phyloP scores from a whole-genome alignment of 2,888 invertebrate species.

The Aspidiotus destructor region DNA sequence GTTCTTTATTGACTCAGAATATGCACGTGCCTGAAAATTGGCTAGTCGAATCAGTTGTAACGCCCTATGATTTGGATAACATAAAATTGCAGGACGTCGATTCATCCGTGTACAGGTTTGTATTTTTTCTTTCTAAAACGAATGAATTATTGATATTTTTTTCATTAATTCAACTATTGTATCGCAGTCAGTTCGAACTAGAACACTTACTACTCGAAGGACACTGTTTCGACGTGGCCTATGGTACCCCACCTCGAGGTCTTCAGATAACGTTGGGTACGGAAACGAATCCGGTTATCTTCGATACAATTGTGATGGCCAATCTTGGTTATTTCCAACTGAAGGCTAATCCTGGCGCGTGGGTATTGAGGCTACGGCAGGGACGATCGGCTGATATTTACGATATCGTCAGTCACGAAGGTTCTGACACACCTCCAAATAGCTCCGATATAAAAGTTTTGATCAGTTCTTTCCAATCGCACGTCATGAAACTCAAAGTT shows the following conservation, averaged over 20 bases:
- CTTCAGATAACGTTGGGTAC: constrained; percentile 92
- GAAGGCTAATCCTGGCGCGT: constrained; percentile 95
- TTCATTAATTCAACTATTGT: background rate
- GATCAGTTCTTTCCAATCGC: constrained; percentile 73
- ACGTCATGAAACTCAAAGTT: constrained; percentile 83
- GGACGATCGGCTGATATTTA: constrained; percentile 93
- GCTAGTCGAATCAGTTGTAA: constrained; percentile 85
- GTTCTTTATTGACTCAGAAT: constrained; percentile 81
- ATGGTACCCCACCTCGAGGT: constrained; percentile 90
- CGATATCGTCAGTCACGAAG: constrained; percentile 74
- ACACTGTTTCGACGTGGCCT: constrained; percentile 80
- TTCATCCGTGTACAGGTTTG: constrained; percentile 68
- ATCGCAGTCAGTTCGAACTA: constrained; percentile 80
- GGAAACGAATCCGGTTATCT: constrained; percentile 60
- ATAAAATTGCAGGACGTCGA: constrained; percentile 89
- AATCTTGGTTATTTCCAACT: constrained; percentile 98
- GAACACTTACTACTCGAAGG: constrained; percentile 91
- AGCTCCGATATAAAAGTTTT: constrained; percentile 65
- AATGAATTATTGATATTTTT: constrained; percentile 22
- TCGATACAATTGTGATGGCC: constrained; percentile 99
- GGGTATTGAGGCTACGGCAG: constrained; percentile 78
- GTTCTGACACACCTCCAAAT: constrained; percentile 61
- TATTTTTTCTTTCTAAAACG: constrained; percentile 3
- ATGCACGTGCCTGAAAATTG: constrained; percentile 89
- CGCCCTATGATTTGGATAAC: constrained; percentile 94